These are phyloP conservation scores for Drosophila meridionalis DNA, from an alignment of 2,888 invertebrate genomes.

Conservation along the genomic window DNA sequence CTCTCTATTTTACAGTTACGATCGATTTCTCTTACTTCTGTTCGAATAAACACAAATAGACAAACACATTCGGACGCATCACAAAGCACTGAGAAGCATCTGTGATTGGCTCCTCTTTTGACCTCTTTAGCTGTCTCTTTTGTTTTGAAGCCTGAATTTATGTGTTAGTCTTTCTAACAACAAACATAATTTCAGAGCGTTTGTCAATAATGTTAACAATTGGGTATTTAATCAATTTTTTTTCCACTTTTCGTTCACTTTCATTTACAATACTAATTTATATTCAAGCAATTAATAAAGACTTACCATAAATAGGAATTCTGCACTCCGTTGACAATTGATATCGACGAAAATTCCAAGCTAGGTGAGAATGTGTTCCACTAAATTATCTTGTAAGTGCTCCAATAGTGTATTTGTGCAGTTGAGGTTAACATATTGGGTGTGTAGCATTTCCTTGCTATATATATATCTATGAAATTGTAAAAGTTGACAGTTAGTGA, in stretches of 20 bases:
- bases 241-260: background rate
- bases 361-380: slow-evolving; percentile 43
- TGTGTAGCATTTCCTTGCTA: slow-evolving; percentile 32
- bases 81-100: no score
- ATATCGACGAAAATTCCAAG: slow-evolving; percentile 77
- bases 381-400: slow-evolving; percentile 42
- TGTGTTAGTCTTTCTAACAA: no score
- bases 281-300: background rate
- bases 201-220: no score
- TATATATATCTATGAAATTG: slow-evolving; percentile 39
- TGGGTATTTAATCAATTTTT: no score
- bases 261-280: background rate
- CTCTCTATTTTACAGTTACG: no score
- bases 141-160: background rate
- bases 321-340: slow-evolving; percentile 65
- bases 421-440: slow-evolving; percentile 55
- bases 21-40: background rate
- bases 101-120: slow-evolving; percentile 11
- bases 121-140: background rate
- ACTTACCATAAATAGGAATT: slow-evolving; percentile 60
- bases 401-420: background rate
- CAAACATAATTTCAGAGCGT: no score
- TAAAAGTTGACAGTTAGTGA: slow-evolving; percentile 18
- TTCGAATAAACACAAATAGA: background rate
- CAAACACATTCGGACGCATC: background rate